These are phyloP conservation scores for Sogatella furcifera DNA, from an alignment of 1,140 invertebrate genomes.

Conservation along the genomic window DNA sequence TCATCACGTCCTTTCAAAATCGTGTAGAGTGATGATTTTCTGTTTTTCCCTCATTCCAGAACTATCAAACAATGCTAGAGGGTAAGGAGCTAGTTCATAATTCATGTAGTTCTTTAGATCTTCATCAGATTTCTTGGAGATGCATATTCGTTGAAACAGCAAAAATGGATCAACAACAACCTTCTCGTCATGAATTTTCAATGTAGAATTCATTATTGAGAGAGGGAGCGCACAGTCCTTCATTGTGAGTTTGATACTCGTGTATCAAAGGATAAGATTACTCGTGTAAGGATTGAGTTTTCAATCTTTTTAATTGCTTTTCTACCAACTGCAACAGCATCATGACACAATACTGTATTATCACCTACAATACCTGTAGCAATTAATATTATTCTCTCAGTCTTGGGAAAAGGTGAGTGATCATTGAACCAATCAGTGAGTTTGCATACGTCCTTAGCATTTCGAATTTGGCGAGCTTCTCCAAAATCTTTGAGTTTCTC, in stretches of 20 bases:
- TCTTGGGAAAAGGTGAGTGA: constrained; percentile 28
- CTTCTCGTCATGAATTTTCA: constrained; percentile 27
- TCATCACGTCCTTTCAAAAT: neutral
- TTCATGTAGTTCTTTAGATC: constrained; percentile 29
- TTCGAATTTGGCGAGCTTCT: constrained; percentile 30
- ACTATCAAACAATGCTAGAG: constrained; percentile 31
- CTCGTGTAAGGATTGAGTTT: no score
- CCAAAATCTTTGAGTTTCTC: constrained; percentile 35
- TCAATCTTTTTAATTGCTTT: constrained; percentile 14
- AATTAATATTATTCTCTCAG: constrained; percentile 28
- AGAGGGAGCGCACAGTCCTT: constrained; percentile 22
- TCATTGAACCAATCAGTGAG: constrained; percentile 30
- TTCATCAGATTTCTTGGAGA: constrained; percentile 28
- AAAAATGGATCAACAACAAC: constrained; percentile 30
- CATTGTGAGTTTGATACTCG: constrained; percentile 21
- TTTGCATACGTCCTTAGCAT: constrained; percentile 28
- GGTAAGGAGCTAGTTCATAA: constrained; percentile 33
- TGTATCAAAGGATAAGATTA: no score
- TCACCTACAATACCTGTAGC: constrained; percentile 30
- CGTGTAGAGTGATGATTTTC: constrained; percentile 20
- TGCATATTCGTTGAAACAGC: constrained; percentile 32
- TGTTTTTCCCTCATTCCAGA: constrained; percentile 33
- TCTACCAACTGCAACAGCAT: constrained; percentile 29
- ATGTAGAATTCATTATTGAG: neutral
- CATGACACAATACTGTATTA: constrained; percentile 31